These are phyloP conservation scores for Keiferia lycopersicella DNA, from an alignment of 2,888 invertebrate species.

Conservation along the genomic window DNA sequence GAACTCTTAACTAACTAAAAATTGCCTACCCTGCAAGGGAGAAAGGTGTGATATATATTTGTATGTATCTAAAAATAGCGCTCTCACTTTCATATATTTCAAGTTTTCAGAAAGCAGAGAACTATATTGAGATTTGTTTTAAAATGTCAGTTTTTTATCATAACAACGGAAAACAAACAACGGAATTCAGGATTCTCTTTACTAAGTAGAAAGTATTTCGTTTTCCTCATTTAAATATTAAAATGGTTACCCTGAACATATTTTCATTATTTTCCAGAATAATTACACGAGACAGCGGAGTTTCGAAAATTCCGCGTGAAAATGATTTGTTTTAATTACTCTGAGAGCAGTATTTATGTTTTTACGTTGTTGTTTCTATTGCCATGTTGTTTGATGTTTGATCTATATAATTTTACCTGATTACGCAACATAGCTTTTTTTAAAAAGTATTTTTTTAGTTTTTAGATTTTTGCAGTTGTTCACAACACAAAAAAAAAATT, in stretches of 20 bases:
- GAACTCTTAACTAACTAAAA: too few species aligned
- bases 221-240: slow-evolving; percentile 37
- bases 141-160: slow-evolving; percentile 36
- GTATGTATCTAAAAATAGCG: too few species aligned
- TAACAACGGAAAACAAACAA: slow-evolving; percentile 41
- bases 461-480: too few species aligned
- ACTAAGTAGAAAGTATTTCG: slow-evolving; percentile 33
- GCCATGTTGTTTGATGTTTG: neutral
- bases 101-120: too few species aligned
- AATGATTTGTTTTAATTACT: slow-evolving; percentile 15
- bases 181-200: slow-evolving; percentile 33
- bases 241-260: slow-evolving; percentile 36
- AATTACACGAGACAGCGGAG: slow-evolving; percentile 1
- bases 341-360: slow-evolving; percentile 9
- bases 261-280: slow-evolving; percentile 32
- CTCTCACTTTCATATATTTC: too few species aligned
- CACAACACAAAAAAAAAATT: too few species aligned
- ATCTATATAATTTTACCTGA: neutral
- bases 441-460: neutral
- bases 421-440: too few species aligned
- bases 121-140: neutral
- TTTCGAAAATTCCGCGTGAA: slow-evolving; percentile 10
- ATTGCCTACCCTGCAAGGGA: too few species aligned
- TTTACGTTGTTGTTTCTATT: neutral
- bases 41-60: too few species aligned